Evolutionary conservation across 2,113 vertebrate genomes (phyloP).

Genomic region (Clarias magur): DNA sequence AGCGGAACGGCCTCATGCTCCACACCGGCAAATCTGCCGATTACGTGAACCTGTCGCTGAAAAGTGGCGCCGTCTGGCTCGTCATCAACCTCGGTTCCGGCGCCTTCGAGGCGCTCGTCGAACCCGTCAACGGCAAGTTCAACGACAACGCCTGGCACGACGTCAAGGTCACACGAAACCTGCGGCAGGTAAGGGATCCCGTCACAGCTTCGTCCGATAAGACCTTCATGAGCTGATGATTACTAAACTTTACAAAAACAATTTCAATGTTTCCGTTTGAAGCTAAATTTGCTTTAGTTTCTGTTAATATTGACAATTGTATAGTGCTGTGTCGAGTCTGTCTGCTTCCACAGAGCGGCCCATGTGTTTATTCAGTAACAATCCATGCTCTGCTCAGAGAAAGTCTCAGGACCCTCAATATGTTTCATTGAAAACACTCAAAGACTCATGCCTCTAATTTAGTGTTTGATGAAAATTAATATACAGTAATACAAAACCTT

Average conservation of each 20-base stretch:
- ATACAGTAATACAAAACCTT: neutral
- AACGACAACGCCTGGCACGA: slow-evolving; percentile 94
- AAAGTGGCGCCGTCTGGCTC: slow-evolving; percentile 92
- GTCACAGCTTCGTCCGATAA: neutral
- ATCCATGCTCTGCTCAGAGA: slow-evolving; percentile 43
- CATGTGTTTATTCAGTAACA: slow-evolving; percentile 30
- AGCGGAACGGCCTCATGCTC: slow-evolving; percentile 92
- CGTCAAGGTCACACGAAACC: slow-evolving; percentile 92
- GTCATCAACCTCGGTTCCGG: slow-evolving; percentile 97
- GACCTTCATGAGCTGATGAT: neutral
- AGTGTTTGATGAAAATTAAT: neutral
- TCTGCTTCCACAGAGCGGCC: slow-evolving; percentile 14
- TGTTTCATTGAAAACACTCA: slow-evolving; percentile 37
- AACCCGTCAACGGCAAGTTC: slow-evolving; percentile 95
- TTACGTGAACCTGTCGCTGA: slow-evolving; percentile 94
- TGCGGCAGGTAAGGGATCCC: slow-evolving; percentile 89
- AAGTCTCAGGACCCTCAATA: neutral
- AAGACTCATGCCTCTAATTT: slow-evolving; percentile 41
- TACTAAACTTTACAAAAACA: neutral
- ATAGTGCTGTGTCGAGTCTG: neutral
- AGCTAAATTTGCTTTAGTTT: neutral
- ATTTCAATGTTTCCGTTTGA: no score
- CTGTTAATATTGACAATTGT: neutral
- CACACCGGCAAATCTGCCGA: slow-evolving; percentile 95
- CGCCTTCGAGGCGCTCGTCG: slow-evolving; percentile 93